Evolutionary conservation across 1,140 invertebrate genomes (phyloP), one percentile per base, ranked within the genome.

Genomic region (Acyrthosiphon pisum): DNA sequence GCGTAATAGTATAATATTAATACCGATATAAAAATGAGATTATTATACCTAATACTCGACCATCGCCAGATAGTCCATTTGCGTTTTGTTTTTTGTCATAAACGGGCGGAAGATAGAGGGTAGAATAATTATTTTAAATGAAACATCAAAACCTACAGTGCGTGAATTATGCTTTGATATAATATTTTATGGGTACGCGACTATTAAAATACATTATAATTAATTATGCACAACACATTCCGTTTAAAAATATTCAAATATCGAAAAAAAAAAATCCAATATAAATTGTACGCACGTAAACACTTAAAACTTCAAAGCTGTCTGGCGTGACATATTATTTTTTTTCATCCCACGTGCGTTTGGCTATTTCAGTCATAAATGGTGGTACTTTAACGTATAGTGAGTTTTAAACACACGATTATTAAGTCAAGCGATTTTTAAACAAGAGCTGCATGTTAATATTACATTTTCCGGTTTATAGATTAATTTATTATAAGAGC

Each of bases 401-500:
- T 41, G 37, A 20, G 35, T 37, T 48, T 50, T n/a, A 50, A 83
- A 84, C 30, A 68, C 44, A 91, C n/a, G 14, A 83, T 68, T 60
- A 90, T 41, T 18, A 90, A 44, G 37, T 90, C 53, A 44, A 90
- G 89, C 41, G 53, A 90, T 60, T 44, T 44, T 68, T 60, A 30
- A 44, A 90, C 56, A 68, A 90, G 53, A 44, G 35, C n/a, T 46
- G 30, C n/a, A 88, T 88, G n/a, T 50, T 44, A 44, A 30, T 68
- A 60, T 44, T 30, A 90, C 53, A 90, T 68, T n/a, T 90, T 68
- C 23, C 53, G 37, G 53, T 37, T 44, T 30, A 90, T 88, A 88
- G n/a, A 50, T 88, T 88, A 48, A 90, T 90, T 90, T 68, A 90
- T 68, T 41, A 46, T 22, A 56, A 68, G n/a, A 68, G 30, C 56